Evolutionary conservation across 2,113 vertebrate species (phyloP).

Genomic region (Pelecanoides urinatrix): DNA sequence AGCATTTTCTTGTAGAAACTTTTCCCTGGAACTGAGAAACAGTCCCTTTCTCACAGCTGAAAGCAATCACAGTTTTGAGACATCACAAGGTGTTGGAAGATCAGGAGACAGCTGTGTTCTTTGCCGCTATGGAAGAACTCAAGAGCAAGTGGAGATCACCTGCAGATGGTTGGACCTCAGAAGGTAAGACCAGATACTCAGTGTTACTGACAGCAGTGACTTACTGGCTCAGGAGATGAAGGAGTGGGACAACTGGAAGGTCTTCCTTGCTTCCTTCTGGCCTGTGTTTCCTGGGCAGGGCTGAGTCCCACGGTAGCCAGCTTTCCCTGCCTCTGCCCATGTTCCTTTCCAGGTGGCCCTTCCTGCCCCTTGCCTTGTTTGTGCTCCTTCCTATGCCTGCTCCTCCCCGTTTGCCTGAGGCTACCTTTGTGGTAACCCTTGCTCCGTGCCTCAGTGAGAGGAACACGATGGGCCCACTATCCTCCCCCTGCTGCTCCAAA

Average conservation of each 20-base stretch:
- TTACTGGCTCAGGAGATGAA: not conserved
- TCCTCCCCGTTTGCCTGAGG: not conserved
- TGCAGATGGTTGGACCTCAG: not conserved
- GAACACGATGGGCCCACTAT: rapidly evolving
- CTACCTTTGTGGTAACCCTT: not conserved
- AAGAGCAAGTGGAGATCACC: not conserved
- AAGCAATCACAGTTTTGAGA: not conserved
- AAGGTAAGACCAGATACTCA: not conserved
- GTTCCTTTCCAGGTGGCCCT: not conserved
- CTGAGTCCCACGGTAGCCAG: not conserved
- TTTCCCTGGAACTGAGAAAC: not conserved
- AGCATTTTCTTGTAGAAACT: not conserved
- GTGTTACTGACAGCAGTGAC: rapidly evolving
- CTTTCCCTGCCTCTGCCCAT: not conserved
- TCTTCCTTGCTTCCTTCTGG: not conserved
- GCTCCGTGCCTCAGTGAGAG: not conserved
- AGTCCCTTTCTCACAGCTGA: not conserved
- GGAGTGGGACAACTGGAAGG: not conserved
- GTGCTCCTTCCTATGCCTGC: not conserved
- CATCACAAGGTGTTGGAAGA: not conserved
- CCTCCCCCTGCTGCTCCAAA: not conserved
- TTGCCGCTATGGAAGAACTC: not conserved
- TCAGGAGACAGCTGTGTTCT: not conserved
- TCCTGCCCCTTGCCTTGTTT: not conserved
- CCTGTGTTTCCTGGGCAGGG: not conserved